Percentiles rank a stretch among this genome's conserved stretches.
phyloP scores from a whole-genome alignment of 2,888 invertebrate species.

The Hirtodrosophila alboralis region DNA sequence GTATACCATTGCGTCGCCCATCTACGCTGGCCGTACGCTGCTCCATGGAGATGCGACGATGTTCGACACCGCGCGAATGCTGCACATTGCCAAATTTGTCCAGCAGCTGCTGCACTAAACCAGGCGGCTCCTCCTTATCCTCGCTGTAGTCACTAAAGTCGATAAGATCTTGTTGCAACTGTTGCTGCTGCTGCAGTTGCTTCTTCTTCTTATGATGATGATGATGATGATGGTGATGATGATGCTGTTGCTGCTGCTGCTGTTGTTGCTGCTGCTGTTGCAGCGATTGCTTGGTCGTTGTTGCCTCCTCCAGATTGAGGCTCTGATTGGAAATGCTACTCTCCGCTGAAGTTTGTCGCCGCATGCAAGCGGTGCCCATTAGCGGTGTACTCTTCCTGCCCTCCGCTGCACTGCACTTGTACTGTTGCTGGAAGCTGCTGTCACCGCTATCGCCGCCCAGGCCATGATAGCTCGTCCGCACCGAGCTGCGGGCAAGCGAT shows the following conservation, averaged over 20 bases:
- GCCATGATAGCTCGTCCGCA: conserved; percentile 82
- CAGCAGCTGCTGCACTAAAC: conserved; percentile 65
- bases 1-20: conserved; percentile 84
- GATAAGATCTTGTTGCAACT: conserved; percentile 78
- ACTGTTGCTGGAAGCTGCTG: conserved; percentile 83
- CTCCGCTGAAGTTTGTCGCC: conserved; percentile 84
- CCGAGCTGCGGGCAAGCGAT: conserved; percentile 83
- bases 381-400: conserved; percentile 72
- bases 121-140: conserved; percentile 69
- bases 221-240: conserved; percentile 52
- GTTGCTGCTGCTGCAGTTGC: conserved; percentile 38
- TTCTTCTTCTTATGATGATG: conserved; percentile 64
- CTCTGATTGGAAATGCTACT: conserved; percentile 84
- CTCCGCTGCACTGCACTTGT: conserved; percentile 79
- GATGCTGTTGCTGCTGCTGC: conserved; percentile 39
- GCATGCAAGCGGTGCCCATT: conserved; percentile 79
- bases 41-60: conserved; percentile 81
- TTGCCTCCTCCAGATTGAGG: conserved; percentile 80
- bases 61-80: conserved; percentile 63
- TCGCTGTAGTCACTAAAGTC: conserved; percentile 83
- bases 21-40: conserved; percentile 82
- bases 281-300: conserved; percentile 28
- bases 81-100: conserved; percentile 70
- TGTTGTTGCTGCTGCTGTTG: conserved; percentile 38
- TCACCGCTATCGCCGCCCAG: conserved; percentile 82